Base-by-base conservation (phyloP, 2,888 invertebrate genomes). In the Andrena bicolor region DNA sequence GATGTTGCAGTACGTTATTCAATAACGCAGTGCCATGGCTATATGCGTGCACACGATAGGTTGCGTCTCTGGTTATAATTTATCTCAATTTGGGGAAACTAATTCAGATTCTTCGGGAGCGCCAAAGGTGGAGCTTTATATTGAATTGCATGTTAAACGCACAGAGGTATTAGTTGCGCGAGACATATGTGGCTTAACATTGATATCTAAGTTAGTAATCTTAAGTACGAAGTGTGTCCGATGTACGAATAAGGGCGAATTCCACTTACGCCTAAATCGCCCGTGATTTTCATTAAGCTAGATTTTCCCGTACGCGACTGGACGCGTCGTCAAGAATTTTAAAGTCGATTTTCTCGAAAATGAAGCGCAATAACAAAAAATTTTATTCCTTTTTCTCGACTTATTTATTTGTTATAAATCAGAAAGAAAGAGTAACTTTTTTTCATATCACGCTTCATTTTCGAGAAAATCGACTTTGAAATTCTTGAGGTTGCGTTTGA, bases 71-170 rank as follows among this genome's bases (percentile, higher is more conserved):
- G 6, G 26, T 70, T 8, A 61, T 75, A 26, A 64, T 58, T 80
- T 64, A 63, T 32, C 6, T 28, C 10, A 13, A 56, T 64, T 20
- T 49, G 5, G 2, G 16, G 8, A 16, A 60, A 41, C 53, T 48
- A 8, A 41, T 41, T 70, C 41, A 20, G 48, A 28, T 56, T 32
- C 51, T 32, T 66, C 8, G 0, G 16, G 48, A 32, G 10, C 41
- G 10, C n/a, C 2, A 30, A 60, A 13, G 16, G 2, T 20, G 49
- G 56, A 56, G 35, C 60, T 71, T 70, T 49, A 41, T 32, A 32
- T 82, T 65, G 23, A 65, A 66, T 77, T 83, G 64, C 49, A 77
- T 61, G 35, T 64, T n/a, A 64, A 61, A 83, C 82, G 82, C 82
- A 83, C 82, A 83, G 58, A 48, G 35, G 2, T 82, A 70, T 82